Evolutionary conservation across 2,797 vertebrate genomes (phyloP).

Genomic region (Momotus momota): DNA sequence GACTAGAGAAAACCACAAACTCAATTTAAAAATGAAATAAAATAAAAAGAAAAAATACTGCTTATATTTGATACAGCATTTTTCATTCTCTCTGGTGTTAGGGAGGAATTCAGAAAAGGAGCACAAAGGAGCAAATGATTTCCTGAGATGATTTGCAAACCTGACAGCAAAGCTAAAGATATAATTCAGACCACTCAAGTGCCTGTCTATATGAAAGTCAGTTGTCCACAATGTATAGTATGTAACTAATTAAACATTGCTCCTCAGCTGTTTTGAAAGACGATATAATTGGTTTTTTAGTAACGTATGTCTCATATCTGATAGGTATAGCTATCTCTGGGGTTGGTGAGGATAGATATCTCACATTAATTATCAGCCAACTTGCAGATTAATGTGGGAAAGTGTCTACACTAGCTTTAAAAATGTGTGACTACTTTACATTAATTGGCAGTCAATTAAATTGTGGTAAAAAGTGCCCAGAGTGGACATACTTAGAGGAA

Average conservation of each 20-base stretch:
- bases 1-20: background rate
- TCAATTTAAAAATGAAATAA: no score
- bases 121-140: background rate
- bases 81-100: background rate
- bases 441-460: constrained; percentile 63
- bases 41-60: background rate
- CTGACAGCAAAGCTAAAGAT: background rate
- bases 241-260: background rate
- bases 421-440: constrained; percentile 41
- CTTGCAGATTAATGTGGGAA: background rate
- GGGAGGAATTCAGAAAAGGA: background rate
- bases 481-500: constrained; percentile 49
- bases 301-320: background rate
- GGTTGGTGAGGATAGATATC: background rate
- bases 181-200: background rate
- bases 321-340: background rate
- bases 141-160: background rate
- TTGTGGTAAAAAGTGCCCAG: background rate
- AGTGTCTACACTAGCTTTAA: background rate
- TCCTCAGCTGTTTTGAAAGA: background rate
- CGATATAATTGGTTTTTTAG: background rate
- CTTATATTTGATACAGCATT: background rate
- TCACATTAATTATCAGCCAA: constrained; percentile 24
- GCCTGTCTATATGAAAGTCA: background rate
- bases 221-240: background rate